phyloP scores from a whole-genome alignment of 2,888 invertebrate species.

The Taenaris catops region DNA sequence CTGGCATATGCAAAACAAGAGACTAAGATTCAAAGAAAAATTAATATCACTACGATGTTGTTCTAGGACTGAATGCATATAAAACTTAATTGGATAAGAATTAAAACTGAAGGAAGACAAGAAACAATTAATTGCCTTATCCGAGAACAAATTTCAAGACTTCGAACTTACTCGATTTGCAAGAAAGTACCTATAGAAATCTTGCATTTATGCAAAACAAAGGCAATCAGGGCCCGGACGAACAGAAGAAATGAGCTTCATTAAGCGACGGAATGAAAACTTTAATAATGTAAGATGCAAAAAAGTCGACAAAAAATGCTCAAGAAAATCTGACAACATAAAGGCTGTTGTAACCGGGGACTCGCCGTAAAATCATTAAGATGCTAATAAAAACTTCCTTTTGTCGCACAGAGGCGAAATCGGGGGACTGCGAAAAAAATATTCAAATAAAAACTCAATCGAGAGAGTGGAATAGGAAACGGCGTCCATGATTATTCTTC shows the following conservation, averaged over 20 bases:
- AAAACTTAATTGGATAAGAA: too few species aligned
- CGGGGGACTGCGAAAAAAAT: conserved; percentile 61
- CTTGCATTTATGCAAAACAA: conserved; percentile 80
- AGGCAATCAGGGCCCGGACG: conserved; percentile 76
- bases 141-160: conserved; percentile 60
- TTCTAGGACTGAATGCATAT: too few species aligned
- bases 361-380: conserved; percentile 81
- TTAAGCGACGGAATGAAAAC: conserved; percentile 79
- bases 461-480: conserved; percentile 68
- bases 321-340: conserved; percentile 81
- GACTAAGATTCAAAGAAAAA: too few species aligned
- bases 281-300: conserved; percentile 80
- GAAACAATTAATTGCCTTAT: conserved; percentile 59
- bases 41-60: too few species aligned
- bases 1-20: too few species aligned
- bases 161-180: conserved; percentile 66
- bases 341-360: conserved; percentile 79
- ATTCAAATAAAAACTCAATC: conserved; percentile 80
- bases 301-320: conserved; percentile 77
- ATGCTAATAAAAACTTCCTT: conserved; percentile 81
- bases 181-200: conserved; percentile 74
- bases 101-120: conserved; percentile 29
- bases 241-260: conserved; percentile 80
- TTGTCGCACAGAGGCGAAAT: conserved; percentile 74
- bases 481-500: conserved; percentile 79